A percentile compares a stretch with the other conserved stretches of the same genome.
Conservation (phyloP, 2,113 vertebrate genomes). For the Otocyon megalotis region DNA sequence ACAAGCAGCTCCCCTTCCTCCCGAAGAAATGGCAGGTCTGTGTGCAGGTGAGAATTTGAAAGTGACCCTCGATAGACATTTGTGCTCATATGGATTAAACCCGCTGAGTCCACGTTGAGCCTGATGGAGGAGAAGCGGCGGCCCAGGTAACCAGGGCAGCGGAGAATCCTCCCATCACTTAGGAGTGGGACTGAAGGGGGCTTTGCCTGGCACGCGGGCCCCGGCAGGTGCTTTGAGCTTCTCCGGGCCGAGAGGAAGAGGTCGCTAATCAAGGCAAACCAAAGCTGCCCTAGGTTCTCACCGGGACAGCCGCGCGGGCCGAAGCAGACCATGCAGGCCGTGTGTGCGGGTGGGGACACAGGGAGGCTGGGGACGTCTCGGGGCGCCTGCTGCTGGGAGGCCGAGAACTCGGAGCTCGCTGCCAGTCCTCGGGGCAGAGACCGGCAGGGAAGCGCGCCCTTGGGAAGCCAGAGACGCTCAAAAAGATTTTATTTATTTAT, state of each 20-base stretch:
- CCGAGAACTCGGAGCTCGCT: no score
- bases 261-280: not conserved
- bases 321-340: constrained; percentile 49
- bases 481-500: no score
- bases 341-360: not conserved
- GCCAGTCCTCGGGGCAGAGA: no score
- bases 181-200: not conserved
- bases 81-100: constrained; percentile 9
- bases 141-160: not conserved
- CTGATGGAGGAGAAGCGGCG: constrained; percentile 9
- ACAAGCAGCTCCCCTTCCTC: not conserved
- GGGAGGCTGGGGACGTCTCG: not conserved
- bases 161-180: not conserved
- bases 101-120: not conserved
- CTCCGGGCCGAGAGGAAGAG: constrained; percentile 52
- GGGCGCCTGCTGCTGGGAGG: not conserved
- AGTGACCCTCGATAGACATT: not conserved
- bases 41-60: not conserved
- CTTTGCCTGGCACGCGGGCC: not conserved
- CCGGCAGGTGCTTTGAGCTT: not conserved
- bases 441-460: no score
- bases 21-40: not conserved
- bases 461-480: no score
- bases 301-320: constrained; percentile 4
- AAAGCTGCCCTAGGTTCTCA: constrained; percentile 42